Evolutionary conservation across 2,113 vertebrate species (phyloP).

Genomic region (Pandion haliaetus): DNA sequence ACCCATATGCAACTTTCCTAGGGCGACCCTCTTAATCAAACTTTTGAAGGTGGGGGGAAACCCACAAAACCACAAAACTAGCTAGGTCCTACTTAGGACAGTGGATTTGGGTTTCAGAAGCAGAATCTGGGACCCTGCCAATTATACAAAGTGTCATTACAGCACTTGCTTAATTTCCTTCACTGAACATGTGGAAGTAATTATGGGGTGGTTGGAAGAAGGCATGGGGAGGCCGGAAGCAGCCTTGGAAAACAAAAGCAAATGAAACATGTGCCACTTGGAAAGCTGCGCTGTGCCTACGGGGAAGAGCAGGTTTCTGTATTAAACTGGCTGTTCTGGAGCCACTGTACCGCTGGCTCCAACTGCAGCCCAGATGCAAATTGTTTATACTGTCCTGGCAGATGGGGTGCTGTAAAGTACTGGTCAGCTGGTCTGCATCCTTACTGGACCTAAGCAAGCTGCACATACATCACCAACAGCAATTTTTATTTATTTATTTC

Average conservation of each 20-base stretch:
- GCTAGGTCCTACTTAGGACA: neutral
- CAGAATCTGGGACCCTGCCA: neutral
- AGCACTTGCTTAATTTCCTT: neutral
- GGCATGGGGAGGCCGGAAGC: neutral
- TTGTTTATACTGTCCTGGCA: neutral
- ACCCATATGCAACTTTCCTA: neutral
- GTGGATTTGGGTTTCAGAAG: neutral
- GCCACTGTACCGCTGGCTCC: neutral
- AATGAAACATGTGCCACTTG: neutral
- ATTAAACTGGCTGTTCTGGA: neutral
- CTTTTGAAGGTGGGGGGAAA: neutral
- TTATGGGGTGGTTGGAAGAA: neutral
- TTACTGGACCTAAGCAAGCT: neutral
- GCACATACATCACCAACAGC: neutral
- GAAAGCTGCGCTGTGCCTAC: neutral
- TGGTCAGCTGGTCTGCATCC: neutral
- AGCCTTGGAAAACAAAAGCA: neutral
- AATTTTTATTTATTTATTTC: neutral
- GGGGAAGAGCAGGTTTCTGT: neutral
- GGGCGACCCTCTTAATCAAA: neutral
- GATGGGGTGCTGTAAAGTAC: neutral
- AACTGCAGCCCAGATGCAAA: neutral
- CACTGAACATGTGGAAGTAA: neutral
- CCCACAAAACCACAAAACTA: neutral
- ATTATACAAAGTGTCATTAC: neutral